Percentiles rank a stretch among this genome's conserved stretches.
phyloP scores from a whole-genome alignment of 2,888 invertebrate genomes.

The Cheiracanthium punctorium region DNA sequence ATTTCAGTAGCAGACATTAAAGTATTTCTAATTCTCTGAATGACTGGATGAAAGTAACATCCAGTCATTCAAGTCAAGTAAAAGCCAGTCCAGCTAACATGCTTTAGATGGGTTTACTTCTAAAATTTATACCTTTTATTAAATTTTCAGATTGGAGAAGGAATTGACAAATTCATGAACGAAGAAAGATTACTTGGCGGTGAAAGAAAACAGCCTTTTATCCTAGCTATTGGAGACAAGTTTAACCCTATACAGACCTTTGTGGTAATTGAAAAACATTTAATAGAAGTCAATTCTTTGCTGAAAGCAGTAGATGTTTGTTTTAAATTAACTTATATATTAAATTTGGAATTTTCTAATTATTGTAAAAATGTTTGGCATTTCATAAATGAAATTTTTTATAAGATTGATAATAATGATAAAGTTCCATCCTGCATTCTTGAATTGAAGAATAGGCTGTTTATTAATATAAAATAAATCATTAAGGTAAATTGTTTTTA shows the following conservation, averaged over 20 bases:
- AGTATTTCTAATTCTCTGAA: too few relatives aligned
- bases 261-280: neutral
- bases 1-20: too few relatives aligned
- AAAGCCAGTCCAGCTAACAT: too few relatives aligned
- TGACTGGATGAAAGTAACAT: too few relatives aligned
- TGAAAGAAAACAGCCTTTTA: neutral
- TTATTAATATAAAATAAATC: neutral
- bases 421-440: neutral
- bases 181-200: neutral
- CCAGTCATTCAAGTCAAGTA: too few relatives aligned
- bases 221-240: neutral
- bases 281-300: neutral
- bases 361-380: conserved; percentile 17
- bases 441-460: neutral
- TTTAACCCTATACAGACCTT: neutral
- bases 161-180: neutral
- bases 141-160: conserved; percentile 13
- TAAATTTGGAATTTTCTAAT: neutral
- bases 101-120: too few relatives aligned
- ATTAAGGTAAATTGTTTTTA: too few relatives aligned
- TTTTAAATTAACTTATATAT: neutral
- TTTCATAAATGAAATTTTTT: neutral
- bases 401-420: neutral
- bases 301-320: neutral
- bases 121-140: too few relatives aligned